phyloP scores from a whole-genome alignment of 1,140 invertebrate species.

The Bombus confusus region DNA sequence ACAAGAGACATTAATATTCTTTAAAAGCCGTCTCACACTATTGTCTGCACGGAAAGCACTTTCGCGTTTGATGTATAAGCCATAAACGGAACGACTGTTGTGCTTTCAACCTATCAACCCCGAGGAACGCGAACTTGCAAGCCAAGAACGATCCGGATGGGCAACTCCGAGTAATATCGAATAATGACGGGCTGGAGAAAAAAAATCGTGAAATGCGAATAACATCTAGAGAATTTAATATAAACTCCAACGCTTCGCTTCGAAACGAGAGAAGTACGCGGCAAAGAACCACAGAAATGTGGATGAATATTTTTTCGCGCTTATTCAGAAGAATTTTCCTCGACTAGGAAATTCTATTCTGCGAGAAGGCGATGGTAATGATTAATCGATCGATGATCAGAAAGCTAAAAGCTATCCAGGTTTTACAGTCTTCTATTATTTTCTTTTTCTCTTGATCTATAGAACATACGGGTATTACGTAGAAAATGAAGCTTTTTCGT shows the following conservation, averaged over 20 bases:
- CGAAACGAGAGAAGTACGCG: not conserved
- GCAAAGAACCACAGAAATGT: not conserved
- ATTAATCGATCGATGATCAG: not conserved
- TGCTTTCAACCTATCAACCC: conserved; percentile 18
- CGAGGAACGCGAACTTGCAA: conserved; percentile 1
- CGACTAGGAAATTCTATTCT: not conserved
- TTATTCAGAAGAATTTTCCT: not conserved
- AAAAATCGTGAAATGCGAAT: conserved; percentile 33
- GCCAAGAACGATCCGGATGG: not conserved
- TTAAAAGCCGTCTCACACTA: conserved; percentile 43
- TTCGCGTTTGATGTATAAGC: not conserved
- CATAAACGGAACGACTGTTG: conserved; percentile 4
- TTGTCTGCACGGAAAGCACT: conserved; percentile 39
- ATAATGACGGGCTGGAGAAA: conserved; percentile 12
- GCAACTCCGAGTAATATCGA: conserved; percentile 33
- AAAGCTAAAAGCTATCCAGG: not conserved
- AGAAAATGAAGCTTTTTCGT: not conserved
- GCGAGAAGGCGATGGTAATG: not conserved
- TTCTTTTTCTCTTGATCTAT: not conserved
- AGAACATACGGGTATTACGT: not conserved
- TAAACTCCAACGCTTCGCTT: not conserved
- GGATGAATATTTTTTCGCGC: not conserved
- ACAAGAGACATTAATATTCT: conserved; percentile 44
- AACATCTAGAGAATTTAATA: conserved; percentile 35
- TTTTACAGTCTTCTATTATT: too few species aligned